Base-by-base conservation (phyloP, 2,888 invertebrate genomes). In the Sarcophaga carnaria region DNA sequence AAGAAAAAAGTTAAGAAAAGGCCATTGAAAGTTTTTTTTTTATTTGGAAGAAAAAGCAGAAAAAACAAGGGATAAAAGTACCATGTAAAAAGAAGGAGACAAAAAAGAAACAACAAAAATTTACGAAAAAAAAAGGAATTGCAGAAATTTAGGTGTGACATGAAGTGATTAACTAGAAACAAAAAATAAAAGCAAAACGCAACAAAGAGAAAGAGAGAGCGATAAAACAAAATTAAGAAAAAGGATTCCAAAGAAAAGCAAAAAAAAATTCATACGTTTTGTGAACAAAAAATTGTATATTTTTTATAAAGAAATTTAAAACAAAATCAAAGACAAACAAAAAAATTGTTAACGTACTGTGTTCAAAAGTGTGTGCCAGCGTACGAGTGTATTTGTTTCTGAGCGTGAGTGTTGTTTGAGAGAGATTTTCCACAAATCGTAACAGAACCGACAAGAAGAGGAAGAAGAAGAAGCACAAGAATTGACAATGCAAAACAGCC, bases 401-500 rank as follows among this genome's bases (percentile, higher is more conserved):
- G 70, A 49, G 17, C 63, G 37, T 49, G 17, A 14, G 54, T 54
- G 54, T 54, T 54, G 14, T 11, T 49, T 4, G 3, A 14, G 14
- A 49, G 11, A 49, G 49, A 49, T 49, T 49, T 14, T 49, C 14
- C 14, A 37, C 4, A 27, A 6, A 11, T 12, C 49, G 4, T 14
- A 54, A 17, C 17, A 54, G 1, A 54, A 54, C 8, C 37, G 37
- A 37, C 37, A 37, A 37, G 3, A 8, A 37, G 37, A 37, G 6
- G 37, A 6, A 37, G 37, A 47, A 67, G 60, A 74, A 64, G 45
- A 70, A 80, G 69, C 70, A 80, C 14, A 64, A 80, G 66, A 67
- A 59, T 49, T 59, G 54, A 78, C 77, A 54, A 87, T 87, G 87
- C 87, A 87, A 78, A 87, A 89, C 89, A 92, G 92, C 89, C 92